phyloP scores from a whole-genome alignment of 2,113 vertebrate genomes.

The Meriones unguiculatus region DNA sequence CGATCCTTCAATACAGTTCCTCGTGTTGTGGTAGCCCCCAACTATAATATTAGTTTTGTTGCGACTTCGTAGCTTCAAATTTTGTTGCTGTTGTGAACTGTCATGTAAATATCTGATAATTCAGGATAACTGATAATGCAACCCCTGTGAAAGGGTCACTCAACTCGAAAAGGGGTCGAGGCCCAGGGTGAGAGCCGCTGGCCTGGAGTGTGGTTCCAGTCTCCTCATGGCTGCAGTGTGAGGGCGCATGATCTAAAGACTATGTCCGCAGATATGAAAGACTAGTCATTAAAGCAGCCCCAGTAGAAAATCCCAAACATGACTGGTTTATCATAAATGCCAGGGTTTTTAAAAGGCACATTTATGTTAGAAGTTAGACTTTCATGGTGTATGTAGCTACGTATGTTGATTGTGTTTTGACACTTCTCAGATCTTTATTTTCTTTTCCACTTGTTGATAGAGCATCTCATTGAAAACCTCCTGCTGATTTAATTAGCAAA shows the following conservation, averaged over 20 bases:
- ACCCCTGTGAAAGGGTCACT: background rate
- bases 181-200: background rate
- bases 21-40: background rate
- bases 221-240: background rate
- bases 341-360: background rate
- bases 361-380: conserved; percentile 49
- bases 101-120: background rate
- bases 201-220: background rate
- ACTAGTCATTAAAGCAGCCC: background rate
- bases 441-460: conserved; percentile 72
- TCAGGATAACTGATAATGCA: background rate
- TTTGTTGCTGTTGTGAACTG: background rate
- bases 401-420: conserved; percentile 56
- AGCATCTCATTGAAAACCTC: conserved; percentile 67
- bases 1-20: background rate
- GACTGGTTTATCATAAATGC: conserved; percentile 23
- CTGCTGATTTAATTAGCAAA: conserved; percentile 81
- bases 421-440: conserved; percentile 62
- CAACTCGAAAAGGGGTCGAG: background rate
- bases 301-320: background rate
- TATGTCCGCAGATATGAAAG: background rate
- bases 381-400: conserved; percentile 30
- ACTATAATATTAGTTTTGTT: background rate
- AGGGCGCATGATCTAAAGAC: background rate
- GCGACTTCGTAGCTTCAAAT: background rate